Conservation (phyloP, 2,888 invertebrate species). For the Omphaloscelis lunosa region DNA sequence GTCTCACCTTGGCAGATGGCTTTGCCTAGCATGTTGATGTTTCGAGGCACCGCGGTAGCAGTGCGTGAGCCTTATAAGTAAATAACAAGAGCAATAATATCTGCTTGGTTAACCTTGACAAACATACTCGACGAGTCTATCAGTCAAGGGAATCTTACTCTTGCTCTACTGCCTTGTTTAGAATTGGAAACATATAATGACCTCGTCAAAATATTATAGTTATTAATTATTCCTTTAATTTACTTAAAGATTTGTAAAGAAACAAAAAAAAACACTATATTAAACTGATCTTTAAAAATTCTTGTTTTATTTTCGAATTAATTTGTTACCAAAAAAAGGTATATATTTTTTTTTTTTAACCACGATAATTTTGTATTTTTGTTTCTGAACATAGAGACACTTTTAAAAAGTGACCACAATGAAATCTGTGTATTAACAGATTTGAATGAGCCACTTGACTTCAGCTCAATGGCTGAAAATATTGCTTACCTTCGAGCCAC, state of each 20-base stretch:
- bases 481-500: slow-evolving; percentile 99
- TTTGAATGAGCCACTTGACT: slow-evolving; percentile 83
- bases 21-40: slow-evolving; percentile 51
- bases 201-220: slow-evolving; percentile 13
- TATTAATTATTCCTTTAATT: slow-evolving; percentile 64
- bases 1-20: slow-evolving; percentile 34
- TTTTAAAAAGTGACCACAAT: slow-evolving; percentile 75
- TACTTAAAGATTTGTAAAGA: slow-evolving; percentile 41
- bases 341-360: background rate
- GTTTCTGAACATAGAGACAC: slow-evolving; percentile 49
- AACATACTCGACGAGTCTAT: slow-evolving; percentile 42
- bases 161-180: slow-evolving; percentile 47
- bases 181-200: slow-evolving; percentile 23
- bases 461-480: slow-evolving; percentile 63
- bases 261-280: slow-evolving; percentile 51
- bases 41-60: slow-evolving; percentile 23
- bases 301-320: background rate
- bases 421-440: slow-evolving; percentile 76
- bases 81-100: slow-evolving; percentile 53
- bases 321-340: background rate
- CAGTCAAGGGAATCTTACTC: slow-evolving; percentile 31
- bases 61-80: slow-evolving; percentile 38
- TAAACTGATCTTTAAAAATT: background rate
- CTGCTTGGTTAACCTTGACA: slow-evolving; percentile 36
- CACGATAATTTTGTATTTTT: slow-evolving; percentile 38